Evolutionary conservation across 2,888 invertebrate species (phyloP), one percentile per base, ranked within the genome.

Genomic region (Ornithoptera alexandrae): DNA sequence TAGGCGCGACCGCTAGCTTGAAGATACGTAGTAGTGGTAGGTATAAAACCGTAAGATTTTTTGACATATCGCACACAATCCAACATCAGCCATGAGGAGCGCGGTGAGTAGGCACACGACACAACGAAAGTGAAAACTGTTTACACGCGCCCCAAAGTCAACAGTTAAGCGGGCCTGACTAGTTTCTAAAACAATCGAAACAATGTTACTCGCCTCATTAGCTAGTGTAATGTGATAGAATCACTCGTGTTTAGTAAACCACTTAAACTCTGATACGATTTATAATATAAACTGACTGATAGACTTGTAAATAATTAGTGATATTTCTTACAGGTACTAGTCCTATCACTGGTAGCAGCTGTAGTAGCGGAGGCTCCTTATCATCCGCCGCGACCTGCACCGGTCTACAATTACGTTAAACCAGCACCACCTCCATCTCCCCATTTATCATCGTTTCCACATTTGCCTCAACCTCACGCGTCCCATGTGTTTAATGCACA

Each of bases 331-430:
- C 85, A 92, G 92, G 82, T 91, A 72, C 74, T 84, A 70, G 75
- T 91, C 74, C 73, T 92, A 75, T 84, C 87, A 72, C 72, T 90
- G 77, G 83, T 90, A 57, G 84, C 84, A 69, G 84, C 82, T 64
- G 81, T 85, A 72, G 82, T 77, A 66, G 88, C 85, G 42, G 92
- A 92, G 81, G 92, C 91, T 18, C 92, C 90, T 24, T 92, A 92
- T 77, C 79, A 89, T 68, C 74, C 90, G 70, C 88, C 88, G 17
- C 84, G 86, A 66, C 92, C 92, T n/a, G 81, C 78, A 8, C 86
- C 86, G 0, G 68, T 79, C 17, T 83, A 90, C 73, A 77, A 83
- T 71, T 89, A 86, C n/a, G 61, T 30, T 67, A 87, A 84, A 0
- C 80, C 80, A 10, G 78, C 81, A 1, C 77, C 76, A 0, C 78